Evolutionary conservation across 2,888 invertebrate species (phyloP), one percentile per base, ranked within the genome.

Genomic region (Merodon equestris): DNA sequence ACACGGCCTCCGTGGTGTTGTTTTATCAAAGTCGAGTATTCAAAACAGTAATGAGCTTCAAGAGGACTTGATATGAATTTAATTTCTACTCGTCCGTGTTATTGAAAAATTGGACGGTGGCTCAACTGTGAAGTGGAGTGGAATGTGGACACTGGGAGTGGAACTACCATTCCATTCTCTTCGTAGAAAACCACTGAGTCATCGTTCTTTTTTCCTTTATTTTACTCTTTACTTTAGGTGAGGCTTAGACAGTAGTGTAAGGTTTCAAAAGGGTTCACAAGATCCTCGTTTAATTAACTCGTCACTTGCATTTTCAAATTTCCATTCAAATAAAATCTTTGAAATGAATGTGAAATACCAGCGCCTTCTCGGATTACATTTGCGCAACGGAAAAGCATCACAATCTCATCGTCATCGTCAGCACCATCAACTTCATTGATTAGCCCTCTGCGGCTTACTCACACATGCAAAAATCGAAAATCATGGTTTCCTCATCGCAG

Each of bases 321-420:
- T 40, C 40, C 3, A 60, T 74, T 74, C 63, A 63, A 79, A 63
- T 58, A 53, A 72, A 63, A 36, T 72, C n/a, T n/a, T 12, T n/a
- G 4, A 14, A 45, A 13, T 27, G 27, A 44, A 60, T 58, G 36
- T 44, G 18, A 68, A 74, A 74, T 60, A 74, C 63, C 79, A 79
- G 73, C 73, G 77, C 73, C 77, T 74, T 79, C 79, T 79, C 79
- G 40, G 58, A 64, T 79, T 79, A 74, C 79, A 68, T 64, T 54
- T 68, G 18, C 38, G 54, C 63, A 70, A 58, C 36, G 27, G 47
- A 68, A 51, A 61, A 53, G 18, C 17, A 60, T 42, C 56, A 47
- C 13, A 57, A 34, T 36, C n/a, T 54, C 19, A 40, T 12, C 66
- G 34, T 44, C 47, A 48, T 45, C 51, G 40, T 48, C 63, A 74